Evolutionary conservation across 2,797 vertebrate genomes (phyloP).

Genomic region (Anas flavirostris): DNA sequence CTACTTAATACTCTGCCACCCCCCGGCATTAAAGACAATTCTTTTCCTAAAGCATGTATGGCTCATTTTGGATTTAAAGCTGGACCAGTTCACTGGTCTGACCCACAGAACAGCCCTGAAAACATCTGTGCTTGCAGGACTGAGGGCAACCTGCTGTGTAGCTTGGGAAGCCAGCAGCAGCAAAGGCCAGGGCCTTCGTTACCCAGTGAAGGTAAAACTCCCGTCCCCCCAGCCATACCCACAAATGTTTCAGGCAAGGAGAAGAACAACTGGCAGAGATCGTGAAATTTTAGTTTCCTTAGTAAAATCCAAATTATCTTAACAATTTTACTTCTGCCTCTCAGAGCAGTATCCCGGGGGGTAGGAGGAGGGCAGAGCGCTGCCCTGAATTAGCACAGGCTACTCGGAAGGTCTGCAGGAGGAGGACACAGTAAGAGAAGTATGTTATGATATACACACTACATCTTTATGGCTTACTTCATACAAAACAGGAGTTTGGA

Average conservation of each 20-base stretch:
- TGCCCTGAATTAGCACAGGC: not conserved
- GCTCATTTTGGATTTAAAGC: not conserved
- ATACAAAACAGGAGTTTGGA: not conserved
- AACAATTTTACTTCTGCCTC: not conserved
- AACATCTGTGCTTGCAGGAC: fast-evolving
- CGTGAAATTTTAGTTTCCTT: not conserved
- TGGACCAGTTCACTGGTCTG: not conserved
- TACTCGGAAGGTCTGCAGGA: not conserved
- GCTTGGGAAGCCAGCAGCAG: not conserved
- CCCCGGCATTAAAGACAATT: not conserved
- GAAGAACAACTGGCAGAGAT: not conserved
- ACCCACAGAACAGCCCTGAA: not conserved
- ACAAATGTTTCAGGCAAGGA: not conserved
- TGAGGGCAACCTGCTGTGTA: no score
- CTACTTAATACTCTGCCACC: not conserved
- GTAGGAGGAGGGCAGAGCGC: not conserved
- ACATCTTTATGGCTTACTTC: not conserved
- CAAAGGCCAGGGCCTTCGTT: not conserved
- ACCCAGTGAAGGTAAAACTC: not conserved
- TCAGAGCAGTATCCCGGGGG: not conserved
- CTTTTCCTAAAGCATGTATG: not conserved
- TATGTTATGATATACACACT: not conserved
- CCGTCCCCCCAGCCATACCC: not conserved
- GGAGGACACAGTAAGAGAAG: not conserved
- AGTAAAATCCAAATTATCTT: not conserved